Conservation (phyloP, 2,113 vertebrate species). For the Puntigrus tetrazona region DNA sequence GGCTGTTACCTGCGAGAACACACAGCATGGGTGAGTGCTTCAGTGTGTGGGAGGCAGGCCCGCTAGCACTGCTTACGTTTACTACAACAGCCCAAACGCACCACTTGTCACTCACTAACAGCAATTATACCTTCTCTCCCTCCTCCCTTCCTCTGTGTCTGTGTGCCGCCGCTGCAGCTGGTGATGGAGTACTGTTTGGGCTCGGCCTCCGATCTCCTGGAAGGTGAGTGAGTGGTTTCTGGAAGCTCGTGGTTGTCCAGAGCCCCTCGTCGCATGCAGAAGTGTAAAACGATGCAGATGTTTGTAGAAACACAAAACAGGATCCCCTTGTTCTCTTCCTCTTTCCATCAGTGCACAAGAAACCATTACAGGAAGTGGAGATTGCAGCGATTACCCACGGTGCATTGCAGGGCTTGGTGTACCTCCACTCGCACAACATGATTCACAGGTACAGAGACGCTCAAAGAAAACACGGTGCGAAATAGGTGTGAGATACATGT, state of each 20-base stretch:
- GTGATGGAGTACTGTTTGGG: slow-evolving; percentile 95
- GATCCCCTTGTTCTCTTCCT: not conserved
- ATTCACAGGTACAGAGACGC: slow-evolving; percentile 82
- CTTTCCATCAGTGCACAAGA: slow-evolving; percentile 84
- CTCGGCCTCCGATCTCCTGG: slow-evolving; percentile 89
- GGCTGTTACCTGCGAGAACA: slow-evolving; percentile 93
- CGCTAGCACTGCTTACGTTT: slow-evolving; percentile 42
- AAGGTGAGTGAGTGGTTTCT: slow-evolving; percentile 76
- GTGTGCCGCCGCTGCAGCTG: slow-evolving; percentile 71
- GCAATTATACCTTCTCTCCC: not conserved
- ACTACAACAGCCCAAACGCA: not conserved
- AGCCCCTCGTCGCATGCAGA: not conserved
- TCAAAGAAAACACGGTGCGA: not conserved
- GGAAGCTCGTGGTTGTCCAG: not conserved
- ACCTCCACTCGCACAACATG: slow-evolving; percentile 94
- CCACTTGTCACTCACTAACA: not conserved
- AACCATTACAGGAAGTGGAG: slow-evolving; percentile 92
- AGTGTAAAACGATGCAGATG: not conserved
- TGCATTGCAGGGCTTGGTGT: slow-evolving; percentile 89
- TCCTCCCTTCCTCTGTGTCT: not conserved
- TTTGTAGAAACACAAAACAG: slow-evolving; percentile 6
- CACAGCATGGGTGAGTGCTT: slow-evolving; percentile 87
- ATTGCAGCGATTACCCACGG: slow-evolving; percentile 92
- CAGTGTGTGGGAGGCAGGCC: slow-evolving; percentile 13
- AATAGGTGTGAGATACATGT: not conserved